Base-by-base conservation (phyloP, 2,113 vertebrate species). In the Elephas maximus region DNA sequence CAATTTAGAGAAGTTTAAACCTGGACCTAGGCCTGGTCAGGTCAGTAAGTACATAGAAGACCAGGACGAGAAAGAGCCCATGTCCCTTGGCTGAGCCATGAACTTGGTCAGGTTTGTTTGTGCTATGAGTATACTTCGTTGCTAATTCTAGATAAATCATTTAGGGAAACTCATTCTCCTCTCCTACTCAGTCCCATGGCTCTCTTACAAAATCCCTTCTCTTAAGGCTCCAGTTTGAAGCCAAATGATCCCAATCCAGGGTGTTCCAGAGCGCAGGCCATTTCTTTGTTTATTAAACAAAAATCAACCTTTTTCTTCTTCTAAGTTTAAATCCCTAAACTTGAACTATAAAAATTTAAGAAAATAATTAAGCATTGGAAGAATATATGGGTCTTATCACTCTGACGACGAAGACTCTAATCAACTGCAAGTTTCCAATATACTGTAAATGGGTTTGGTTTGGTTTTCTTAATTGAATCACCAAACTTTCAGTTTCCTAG, bases 131-230 rank as follows among this genome's bases (percentile, higher is more conserved):
- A 37, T 37, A 92, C 62, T 92, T 94, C 83, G 91, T 91, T 11
- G 0, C 79, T 83, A 85, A 87, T 86, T 94, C 94, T 62, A 91
- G 92, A 79, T 51, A 67, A 11, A 57, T 60, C 69, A 76, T 78
- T 88, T 93, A 94, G 26, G 87, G 80, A 88, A 71, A 80, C 80
- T 9, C 5, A 28, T 41, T 48, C 3, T 73, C 44, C 41, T 82
- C 85, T 93, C 86, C 57, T 57, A 91, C 86, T 88, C 51, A 74
- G 41, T 94, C 63, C 88, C 94, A 67, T 15, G 85, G 62, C 77
- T 93, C 57, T 90, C 78, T 81, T 76, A 95, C 15, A 91, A 95
- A 95, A 94, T 87, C 74, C 94, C 79, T 83, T 94, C 83, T 93
- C 80, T 45, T 48, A 94, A 97, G 26, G 65, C 71, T 97, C 60